These are phyloP conservation scores for Drosophila multiciliata DNA, from an alignment of 2,888 invertebrate species.

Conservation along the genomic window DNA sequence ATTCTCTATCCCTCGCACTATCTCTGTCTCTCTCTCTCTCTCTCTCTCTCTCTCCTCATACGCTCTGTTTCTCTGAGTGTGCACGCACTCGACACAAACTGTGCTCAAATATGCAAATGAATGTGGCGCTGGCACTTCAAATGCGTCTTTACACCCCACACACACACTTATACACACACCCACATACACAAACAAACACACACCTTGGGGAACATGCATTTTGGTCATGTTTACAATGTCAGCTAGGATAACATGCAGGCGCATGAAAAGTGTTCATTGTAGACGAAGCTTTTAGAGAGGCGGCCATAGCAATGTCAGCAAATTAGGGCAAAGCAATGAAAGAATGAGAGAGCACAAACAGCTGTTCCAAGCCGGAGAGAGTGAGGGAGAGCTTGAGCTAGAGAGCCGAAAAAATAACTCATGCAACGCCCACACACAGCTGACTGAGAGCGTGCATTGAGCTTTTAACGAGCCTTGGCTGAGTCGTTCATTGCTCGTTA, in stretches of 20 bases:
- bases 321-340: slow-evolving; percentile 62
- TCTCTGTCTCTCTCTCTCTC: slow-evolving; percentile 5
- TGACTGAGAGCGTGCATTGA: slow-evolving; percentile 37
- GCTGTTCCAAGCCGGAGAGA: slow-evolving; percentile 55
- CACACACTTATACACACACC: slow-evolving; percentile 5
- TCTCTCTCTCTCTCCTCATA: slow-evolving; percentile 9
- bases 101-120: slow-evolving; percentile 76
- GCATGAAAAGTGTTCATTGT: slow-evolving; percentile 39
- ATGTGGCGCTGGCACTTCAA: slow-evolving; percentile 67
- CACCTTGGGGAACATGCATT: slow-evolving; percentile 73
- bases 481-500: slow-evolving; percentile 27
- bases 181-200: slow-evolving; percentile 23
- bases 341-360: slow-evolving; percentile 51
- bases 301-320: slow-evolving; percentile 66
- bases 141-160: slow-evolving; percentile 66
- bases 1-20: neutral
- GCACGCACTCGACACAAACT: slow-evolving; percentile 49
- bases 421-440: slow-evolving; percentile 60
- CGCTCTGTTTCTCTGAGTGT: slow-evolving; percentile 17
- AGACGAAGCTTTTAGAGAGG: slow-evolving; percentile 56
- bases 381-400: neutral
- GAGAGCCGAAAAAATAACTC: slow-evolving; percentile 14
- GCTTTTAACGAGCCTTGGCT: slow-evolving; percentile 42
- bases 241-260: slow-evolving; percentile 73
- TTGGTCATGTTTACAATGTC: slow-evolving; percentile 79